Evolutionary conservation across 1,140 invertebrate species (phyloP).

Genomic region (Onthophagus taurus): DNA sequence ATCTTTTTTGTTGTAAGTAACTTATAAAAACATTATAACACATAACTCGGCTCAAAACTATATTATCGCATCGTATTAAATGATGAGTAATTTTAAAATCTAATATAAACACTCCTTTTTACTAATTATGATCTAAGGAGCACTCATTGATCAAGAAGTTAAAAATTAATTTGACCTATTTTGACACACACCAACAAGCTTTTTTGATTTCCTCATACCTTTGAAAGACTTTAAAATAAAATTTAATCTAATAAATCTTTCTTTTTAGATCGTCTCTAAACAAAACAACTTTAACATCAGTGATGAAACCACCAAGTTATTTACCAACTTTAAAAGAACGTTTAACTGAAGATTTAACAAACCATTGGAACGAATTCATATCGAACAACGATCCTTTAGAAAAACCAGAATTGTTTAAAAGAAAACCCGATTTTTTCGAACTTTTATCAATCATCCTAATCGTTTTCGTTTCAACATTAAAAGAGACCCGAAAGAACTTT

Average conservation of each 20-base stretch:
- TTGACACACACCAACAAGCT: too few relatives aligned
- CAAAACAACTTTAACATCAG: slow-evolving; percentile 45
- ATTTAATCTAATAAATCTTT: too few relatives aligned
- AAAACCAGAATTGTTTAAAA: slow-evolving; percentile 53
- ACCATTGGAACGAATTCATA: slow-evolving; percentile 71
- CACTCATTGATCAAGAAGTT: too few relatives aligned
- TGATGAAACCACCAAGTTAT: slow-evolving; percentile 51
- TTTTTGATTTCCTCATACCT: too few relatives aligned
- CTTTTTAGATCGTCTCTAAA: neutral
- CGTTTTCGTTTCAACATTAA: slow-evolving; percentile 45
- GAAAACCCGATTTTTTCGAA: slow-evolving; percentile 47
- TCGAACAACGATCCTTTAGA: slow-evolving; percentile 67
- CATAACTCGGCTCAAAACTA: neutral
- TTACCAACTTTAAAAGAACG: slow-evolving; percentile 56
- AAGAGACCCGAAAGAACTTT: slow-evolving; percentile 44
- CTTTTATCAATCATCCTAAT: slow-evolving; percentile 50
- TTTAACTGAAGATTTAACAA: slow-evolving; percentile 55
- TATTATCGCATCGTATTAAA: too few relatives aligned
- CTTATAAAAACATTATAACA: neutral
- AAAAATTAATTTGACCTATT: too few relatives aligned
- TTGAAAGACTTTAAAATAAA: too few relatives aligned
- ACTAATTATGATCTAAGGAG: too few relatives aligned
- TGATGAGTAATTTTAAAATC: too few relatives aligned
- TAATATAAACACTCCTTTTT: too few relatives aligned
- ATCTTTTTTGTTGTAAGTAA: neutral